Evolutionary conservation across 1,140 invertebrate genomes (phyloP).

Genomic region (Apocrypta bakeri): DNA sequence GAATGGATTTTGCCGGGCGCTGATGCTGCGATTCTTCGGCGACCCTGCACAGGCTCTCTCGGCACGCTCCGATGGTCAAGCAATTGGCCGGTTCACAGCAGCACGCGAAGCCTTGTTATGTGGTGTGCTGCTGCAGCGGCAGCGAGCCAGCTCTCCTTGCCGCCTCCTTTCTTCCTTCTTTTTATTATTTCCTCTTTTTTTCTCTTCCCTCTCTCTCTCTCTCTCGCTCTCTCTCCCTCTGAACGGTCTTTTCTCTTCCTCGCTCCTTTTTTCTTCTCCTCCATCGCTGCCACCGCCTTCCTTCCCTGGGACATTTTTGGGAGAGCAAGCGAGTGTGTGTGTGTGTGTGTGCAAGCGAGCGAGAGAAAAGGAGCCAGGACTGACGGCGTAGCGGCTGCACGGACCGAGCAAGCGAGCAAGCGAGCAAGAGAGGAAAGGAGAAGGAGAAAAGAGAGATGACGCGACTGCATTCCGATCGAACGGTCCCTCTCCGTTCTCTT

Average conservation of each 20-base stretch:
- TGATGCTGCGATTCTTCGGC: background rate
- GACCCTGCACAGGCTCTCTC: too few species aligned
- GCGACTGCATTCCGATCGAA: constrained; percentile 37
- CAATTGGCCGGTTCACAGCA: background rate
- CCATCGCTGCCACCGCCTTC: background rate
- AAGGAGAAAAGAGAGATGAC: constrained; percentile 17
- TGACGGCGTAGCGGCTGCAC: background rate
- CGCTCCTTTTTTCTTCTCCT: background rate
- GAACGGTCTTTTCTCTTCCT: background rate
- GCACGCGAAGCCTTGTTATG: background rate
- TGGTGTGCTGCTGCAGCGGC: background rate
- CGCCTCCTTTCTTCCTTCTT: constrained; percentile 27
- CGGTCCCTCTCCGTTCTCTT: background rate
- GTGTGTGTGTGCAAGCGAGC: background rate
- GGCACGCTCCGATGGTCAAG: background rate
- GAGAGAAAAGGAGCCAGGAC: background rate
- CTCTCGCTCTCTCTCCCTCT: constrained; percentile 29
- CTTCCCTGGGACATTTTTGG: constrained; percentile 1
- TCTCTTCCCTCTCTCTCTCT: constrained; percentile 33
- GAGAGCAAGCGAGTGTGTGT: background rate
- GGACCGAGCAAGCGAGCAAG: background rate
- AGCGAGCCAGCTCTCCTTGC: constrained; percentile 30
- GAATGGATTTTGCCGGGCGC: background rate
- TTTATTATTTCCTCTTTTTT: constrained; percentile 36
- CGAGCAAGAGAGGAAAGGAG: background rate